Base-by-base conservation (phyloP, 1,140 invertebrate species). In the Paralvinella palmiformis region DNA sequence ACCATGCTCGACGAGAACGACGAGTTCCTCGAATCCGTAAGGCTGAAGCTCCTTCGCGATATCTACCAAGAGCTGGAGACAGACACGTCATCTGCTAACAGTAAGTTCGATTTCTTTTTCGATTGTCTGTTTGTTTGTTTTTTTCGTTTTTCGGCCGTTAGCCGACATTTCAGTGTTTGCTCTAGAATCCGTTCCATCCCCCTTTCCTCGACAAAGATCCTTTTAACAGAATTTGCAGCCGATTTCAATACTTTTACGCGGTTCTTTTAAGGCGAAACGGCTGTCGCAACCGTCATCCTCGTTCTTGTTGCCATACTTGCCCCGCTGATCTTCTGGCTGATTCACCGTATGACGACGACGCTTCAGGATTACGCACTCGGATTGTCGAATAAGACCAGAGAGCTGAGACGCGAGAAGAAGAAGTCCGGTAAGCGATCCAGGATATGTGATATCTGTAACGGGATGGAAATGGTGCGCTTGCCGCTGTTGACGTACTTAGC, bases 281-380 rank as follows among this genome's bases (percentile, higher is more conserved):
- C 67, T 4, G 56, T 73, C 13, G 67, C 67, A 35, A 68, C 65
- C 37, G 65, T 65, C 24, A 67, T 75, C 35, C 64, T 75, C 0
- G 67, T 71, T 13, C 63, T 75, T 13, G 73, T 79, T 33, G 53
- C 76, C 20, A 35, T 74, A 2, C 65, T 75, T 31, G 73, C 71
- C 62, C 75, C 77, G 1, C 61, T 76, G n/a, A 69, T 79, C 50
- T 69, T 75, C 35, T 59, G 74, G 29, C 72, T 69, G 13, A 72
- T 74, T 7, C 66, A 71, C 35, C 69, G 70, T 15, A 68, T 77
- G 20, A 71, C 73, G 0, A 69, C 69, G 27, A 71, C 72, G 66
- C 76, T 77, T n/a, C 78, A 79, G 68, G 72, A 71, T 13, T 79
- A 76, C 66, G 77, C 77, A 29, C 59, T 70, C 41, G 74, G 73